These are phyloP conservation scores for Monochamus saltuarius DNA, from an alignment of 1,140 invertebrate genomes.

Conservation along the genomic window DNA sequence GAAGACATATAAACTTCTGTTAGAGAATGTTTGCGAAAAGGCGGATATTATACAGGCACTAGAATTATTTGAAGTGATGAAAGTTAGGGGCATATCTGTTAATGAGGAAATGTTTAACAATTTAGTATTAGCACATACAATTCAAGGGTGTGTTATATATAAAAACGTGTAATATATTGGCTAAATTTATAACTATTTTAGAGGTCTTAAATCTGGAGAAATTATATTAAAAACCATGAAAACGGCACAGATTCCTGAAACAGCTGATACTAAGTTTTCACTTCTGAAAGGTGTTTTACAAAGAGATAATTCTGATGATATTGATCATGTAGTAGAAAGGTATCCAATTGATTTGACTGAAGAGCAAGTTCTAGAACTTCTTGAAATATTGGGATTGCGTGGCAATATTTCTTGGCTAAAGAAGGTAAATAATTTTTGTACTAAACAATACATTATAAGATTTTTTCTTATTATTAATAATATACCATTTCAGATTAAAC, in stretches of 20 bases:
- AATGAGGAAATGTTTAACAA: slow-evolving; percentile 61
- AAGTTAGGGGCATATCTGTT: slow-evolving; percentile 55
- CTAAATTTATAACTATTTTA: slow-evolving; percentile 25
- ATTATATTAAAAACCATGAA: slow-evolving; percentile 51
- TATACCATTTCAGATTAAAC: slow-evolving; percentile 24
- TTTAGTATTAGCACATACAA: slow-evolving; percentile 60
- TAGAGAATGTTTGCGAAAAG: slow-evolving; percentile 56
- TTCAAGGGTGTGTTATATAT: slow-evolving; percentile 50
- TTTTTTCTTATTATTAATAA: too few relatives aligned
- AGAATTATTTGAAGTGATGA: slow-evolving; percentile 63
- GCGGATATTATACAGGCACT: slow-evolving; percentile 62
- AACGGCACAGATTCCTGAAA: slow-evolving; percentile 44
- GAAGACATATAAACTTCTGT: slow-evolving; percentile 55
- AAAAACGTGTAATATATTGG: background rate
- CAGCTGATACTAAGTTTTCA: slow-evolving; percentile 27
- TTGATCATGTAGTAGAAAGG: slow-evolving; percentile 21
- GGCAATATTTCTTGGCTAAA: slow-evolving; percentile 28
- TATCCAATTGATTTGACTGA: slow-evolving; percentile 26
- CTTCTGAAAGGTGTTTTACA: slow-evolving; percentile 37
- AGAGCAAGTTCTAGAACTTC: slow-evolving; percentile 27
- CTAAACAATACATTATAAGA: background rate
- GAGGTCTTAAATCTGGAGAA: slow-evolving; percentile 45
- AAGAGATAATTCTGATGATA: slow-evolving; percentile 28
- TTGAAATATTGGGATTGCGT: slow-evolving; percentile 30
- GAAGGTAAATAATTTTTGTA: slow-evolving; percentile 20